A percentile compares a stretch with the other conserved stretches of the same genome.
These are phyloP conservation scores for Maccullochella peelii DNA, from an alignment of 2,113 vertebrate genomes.

Conservation along the genomic window DNA sequence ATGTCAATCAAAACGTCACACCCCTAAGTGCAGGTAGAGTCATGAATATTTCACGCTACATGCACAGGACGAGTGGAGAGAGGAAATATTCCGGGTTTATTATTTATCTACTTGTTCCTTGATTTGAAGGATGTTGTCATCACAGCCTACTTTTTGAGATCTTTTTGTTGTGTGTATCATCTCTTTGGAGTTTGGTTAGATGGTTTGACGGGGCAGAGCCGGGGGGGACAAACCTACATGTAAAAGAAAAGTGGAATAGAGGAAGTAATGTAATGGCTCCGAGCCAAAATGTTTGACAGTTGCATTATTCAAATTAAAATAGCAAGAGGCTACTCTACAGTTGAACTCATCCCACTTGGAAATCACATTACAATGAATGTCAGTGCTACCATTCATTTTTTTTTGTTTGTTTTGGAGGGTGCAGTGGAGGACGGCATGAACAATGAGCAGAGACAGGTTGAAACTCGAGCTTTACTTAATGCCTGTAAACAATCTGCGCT, in stretches of 20 bases:
- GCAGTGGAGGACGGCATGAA: background rate
- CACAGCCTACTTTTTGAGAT: slow-evolving; percentile 10
- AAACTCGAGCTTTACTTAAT: slow-evolving; percentile 16
- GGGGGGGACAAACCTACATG: slow-evolving; percentile 9
- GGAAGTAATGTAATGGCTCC: slow-evolving; percentile 27
- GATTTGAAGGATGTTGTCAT: too few species aligned
- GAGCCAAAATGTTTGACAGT: slow-evolving; percentile 49
- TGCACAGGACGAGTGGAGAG: background rate
- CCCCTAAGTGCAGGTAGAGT: slow-evolving; percentile 14
- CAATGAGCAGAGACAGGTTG: slow-evolving; percentile 27
- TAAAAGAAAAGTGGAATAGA: slow-evolving; percentile 25
- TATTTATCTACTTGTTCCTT: background rate
- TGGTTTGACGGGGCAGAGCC: background rate
- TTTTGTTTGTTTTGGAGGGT: background rate
- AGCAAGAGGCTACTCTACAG: too few species aligned
- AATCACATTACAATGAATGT: slow-evolving; percentile 25
- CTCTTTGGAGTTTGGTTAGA: background rate
- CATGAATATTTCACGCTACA: slow-evolving; percentile 33
- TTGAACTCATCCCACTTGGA: slow-evolving; percentile 30
- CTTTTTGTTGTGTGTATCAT: slow-evolving; percentile 15
- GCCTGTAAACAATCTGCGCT: slow-evolving; percentile 43
- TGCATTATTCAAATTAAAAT: slow-evolving; percentile 59
- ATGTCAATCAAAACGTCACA: slow-evolving; percentile 48
- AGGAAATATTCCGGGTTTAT: slow-evolving; percentile 27
- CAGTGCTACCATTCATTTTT: background rate